Conservation (phyloP, 2,797 vertebrate species). For the Acrossocheilus fasciatus region DNA sequence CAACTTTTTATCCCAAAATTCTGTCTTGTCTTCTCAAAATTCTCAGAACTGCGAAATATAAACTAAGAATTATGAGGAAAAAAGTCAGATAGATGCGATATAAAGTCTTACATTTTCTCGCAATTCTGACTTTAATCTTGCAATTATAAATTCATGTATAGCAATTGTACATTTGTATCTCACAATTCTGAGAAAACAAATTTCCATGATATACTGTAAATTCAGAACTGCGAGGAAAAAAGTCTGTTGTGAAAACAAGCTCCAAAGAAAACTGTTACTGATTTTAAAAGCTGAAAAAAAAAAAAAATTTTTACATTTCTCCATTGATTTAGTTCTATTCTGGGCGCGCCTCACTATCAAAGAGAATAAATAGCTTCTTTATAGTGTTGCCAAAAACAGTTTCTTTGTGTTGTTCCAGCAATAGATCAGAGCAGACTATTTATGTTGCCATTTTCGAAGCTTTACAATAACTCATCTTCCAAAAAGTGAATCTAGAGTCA, state of each 20-base stretch:
- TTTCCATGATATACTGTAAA: not conserved
- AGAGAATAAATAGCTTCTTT: slow-evolving; percentile 1
- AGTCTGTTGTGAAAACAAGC: not conserved
- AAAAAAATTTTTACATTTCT: not conserved
- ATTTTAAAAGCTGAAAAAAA: not conserved
- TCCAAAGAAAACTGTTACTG: not conserved
- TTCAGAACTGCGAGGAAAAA: not conserved
- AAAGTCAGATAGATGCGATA: not conserved
- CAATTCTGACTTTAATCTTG: not conserved
- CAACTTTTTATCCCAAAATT: not conserved
- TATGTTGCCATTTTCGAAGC: not conserved
- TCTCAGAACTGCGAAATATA: not conserved
- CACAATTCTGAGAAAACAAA: too few species aligned
- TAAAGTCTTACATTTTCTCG: not conserved
- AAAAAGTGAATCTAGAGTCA: not conserved
- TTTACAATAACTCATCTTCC: slow-evolving; percentile 13
- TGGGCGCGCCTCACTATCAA: not conserved
- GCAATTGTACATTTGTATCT: too few species aligned
- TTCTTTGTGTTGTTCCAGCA: slow-evolving; percentile 21
- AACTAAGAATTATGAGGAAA: not conserved
- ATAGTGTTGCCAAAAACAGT: not conserved
- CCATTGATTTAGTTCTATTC: not conserved
- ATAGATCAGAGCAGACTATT: not conserved
- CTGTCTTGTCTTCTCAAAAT: not conserved
- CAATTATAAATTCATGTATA: too few species aligned